These are phyloP conservation scores for Pelodytes ibericus DNA, from an alignment of 2,797 vertebrate genomes.

Conservation along the genomic window DNA sequence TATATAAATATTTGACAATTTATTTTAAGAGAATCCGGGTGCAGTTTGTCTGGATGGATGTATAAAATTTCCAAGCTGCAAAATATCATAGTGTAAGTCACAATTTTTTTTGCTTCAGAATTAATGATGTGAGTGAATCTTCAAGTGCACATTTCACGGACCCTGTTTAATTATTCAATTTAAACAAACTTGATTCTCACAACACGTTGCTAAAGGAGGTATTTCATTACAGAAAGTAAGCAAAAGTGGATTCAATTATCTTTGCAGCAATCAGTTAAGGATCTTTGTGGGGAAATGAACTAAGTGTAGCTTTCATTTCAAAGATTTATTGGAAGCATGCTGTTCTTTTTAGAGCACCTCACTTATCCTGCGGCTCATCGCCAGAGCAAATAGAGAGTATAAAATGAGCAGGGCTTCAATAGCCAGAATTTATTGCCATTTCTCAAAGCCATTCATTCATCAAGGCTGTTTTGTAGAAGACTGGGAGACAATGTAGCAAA, in stretches of 20 bases:
- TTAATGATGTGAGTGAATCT: constrained; percentile 10
- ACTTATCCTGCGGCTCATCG: constrained; percentile 22
- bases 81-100: background rate
- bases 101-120: background rate
- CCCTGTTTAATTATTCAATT: constrained; percentile 37
- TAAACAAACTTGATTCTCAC: constrained; percentile 31
- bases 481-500: constrained; percentile 1
- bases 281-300: constrained; percentile 40
- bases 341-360: constrained; percentile 16
- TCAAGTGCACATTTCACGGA: constrained; percentile 8
- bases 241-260: constrained; percentile 45
- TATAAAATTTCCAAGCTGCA: background rate
- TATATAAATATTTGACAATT: too few relatives aligned
- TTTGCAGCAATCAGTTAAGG: constrained; percentile 37
- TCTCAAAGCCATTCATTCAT: constrained; percentile 15
- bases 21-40: too few relatives aligned
- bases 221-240: constrained; percentile 28
- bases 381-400: background rate
- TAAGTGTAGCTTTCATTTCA: constrained; percentile 43
- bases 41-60: background rate
- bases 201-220: constrained; percentile 15
- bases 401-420: constrained; percentile 4
- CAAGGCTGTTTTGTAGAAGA: constrained; percentile 7
- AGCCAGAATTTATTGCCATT: constrained; percentile 13
- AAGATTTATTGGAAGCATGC: constrained; percentile 34